These are phyloP conservation scores for Cyphomyrus plagiostoma DNA, from an alignment of 2,113 vertebrate genomes.

Conservation along the genomic window DNA sequence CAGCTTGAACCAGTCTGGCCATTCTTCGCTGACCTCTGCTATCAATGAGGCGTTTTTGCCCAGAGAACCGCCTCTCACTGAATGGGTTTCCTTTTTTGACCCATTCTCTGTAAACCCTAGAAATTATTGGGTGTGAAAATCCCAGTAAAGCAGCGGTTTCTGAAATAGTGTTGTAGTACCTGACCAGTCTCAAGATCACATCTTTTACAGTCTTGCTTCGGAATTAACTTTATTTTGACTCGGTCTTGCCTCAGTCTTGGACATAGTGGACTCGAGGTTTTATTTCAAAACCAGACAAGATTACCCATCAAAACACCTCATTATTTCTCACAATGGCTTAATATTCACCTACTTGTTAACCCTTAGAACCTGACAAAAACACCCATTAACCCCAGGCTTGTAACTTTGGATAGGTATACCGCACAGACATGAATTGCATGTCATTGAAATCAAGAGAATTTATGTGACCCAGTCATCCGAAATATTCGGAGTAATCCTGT, in stretches of 20 bases:
- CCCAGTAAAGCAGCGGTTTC: background rate
- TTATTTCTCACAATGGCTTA: too few species aligned
- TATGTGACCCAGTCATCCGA: too few species aligned
- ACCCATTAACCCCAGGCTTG: too few species aligned
- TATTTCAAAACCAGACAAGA: background rate
- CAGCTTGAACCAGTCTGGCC: background rate
- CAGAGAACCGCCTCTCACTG: background rate
- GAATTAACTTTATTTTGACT: background rate
- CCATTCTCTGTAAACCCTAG: background rate
- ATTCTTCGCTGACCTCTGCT: background rate
- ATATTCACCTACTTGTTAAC: too few species aligned
- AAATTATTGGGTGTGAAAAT: background rate
- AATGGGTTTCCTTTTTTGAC: background rate
- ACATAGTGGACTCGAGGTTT: background rate
- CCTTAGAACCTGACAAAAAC: too few species aligned
- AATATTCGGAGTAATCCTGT: too few species aligned
- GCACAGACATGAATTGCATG: too few species aligned
- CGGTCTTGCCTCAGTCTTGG: too few species aligned
- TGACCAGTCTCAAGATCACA: background rate
- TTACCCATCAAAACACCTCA: background rate
- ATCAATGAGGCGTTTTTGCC: background rate
- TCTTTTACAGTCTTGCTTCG: background rate
- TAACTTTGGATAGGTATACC: too few species aligned
- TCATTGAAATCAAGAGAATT: too few species aligned
- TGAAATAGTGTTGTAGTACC: background rate